phyloP scores from a whole-genome alignment of 1,140 invertebrate species.

The Calosoma granatense region DNA sequence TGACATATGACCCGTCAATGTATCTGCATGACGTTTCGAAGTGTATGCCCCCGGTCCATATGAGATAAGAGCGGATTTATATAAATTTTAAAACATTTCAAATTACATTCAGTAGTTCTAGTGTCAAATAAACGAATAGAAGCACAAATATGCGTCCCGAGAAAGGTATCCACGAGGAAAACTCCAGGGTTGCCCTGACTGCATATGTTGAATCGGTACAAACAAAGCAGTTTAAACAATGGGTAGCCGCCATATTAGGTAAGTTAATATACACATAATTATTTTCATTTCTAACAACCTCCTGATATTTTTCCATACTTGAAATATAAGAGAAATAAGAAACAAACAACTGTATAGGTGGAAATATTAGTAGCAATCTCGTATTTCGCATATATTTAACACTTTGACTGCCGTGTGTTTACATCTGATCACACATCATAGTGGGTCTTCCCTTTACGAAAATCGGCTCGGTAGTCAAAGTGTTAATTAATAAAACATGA shows the following conservation, averaged over 20 bases:
- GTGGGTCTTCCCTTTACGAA: no score
- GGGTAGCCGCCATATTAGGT: conserved; percentile 26
- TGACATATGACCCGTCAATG: background rate
- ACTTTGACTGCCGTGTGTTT: no score
- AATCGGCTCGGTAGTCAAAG: no score
- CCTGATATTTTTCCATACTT: background rate
- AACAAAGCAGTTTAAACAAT: conserved; percentile 20
- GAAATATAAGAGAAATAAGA: no score
- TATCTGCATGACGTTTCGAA: background rate
- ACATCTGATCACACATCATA: no score
- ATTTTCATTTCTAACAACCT: background rate
- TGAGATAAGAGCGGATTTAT: background rate
- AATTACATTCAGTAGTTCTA: background rate
- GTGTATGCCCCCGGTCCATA: background rate
- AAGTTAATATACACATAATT: conserved; percentile 14
- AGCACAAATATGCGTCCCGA: background rate
- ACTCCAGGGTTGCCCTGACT: conserved; percentile 18
- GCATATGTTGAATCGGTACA: conserved; percentile 13
- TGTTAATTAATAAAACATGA: no score
- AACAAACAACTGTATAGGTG: no score
- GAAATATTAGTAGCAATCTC: no score
- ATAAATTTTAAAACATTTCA: background rate
- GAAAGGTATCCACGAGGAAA: conserved; percentile 18
- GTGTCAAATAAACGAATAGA: background rate
- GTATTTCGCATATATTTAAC: no score